A percentile compares a stretch with the other conserved stretches of the same genome.
Evolutionary conservation across 2,797 vertebrate species (phyloP).

Genomic region (Vultur gryphus): DNA sequence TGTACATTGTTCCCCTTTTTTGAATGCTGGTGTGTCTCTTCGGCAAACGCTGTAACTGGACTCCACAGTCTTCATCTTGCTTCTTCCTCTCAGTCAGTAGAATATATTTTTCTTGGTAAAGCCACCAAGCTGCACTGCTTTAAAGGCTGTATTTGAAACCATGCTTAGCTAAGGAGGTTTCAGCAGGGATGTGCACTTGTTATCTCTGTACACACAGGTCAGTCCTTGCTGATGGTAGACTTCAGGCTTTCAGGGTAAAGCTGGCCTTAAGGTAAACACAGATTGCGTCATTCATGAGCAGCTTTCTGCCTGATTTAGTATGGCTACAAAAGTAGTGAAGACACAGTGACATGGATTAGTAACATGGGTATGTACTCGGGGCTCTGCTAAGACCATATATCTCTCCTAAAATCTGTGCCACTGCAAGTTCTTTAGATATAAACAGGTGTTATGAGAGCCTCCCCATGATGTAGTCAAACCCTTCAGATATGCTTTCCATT

Average conservation of each 20-base stretch:
- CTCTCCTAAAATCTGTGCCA: not conserved
- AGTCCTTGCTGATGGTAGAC: not conserved
- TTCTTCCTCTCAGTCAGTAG: not conserved
- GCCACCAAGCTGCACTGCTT: not conserved
- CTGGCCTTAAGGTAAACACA: not conserved
- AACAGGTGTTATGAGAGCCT: not conserved
- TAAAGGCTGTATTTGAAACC: not conserved
- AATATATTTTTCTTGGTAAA: not conserved
- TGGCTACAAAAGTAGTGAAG: not conserved
- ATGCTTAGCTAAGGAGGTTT: not conserved
- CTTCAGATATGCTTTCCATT: not conserved
- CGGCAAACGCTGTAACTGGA: not conserved
- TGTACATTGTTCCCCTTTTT: not conserved
- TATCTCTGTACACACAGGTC: not conserved
- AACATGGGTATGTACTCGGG: not conserved
- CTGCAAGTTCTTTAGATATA: not conserved
- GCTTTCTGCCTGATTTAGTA: not conserved
- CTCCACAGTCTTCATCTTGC: not conserved
- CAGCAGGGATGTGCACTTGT: not conserved
- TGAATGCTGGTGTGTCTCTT: not conserved
- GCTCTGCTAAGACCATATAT: not conserved
- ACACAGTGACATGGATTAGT: not conserved
- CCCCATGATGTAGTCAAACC: not conserved
- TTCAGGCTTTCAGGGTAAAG: not conserved
- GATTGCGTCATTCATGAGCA: not conserved